phyloP scores from a whole-genome alignment of 1,140 invertebrate species.

The Diachasma alloeum region DNA sequence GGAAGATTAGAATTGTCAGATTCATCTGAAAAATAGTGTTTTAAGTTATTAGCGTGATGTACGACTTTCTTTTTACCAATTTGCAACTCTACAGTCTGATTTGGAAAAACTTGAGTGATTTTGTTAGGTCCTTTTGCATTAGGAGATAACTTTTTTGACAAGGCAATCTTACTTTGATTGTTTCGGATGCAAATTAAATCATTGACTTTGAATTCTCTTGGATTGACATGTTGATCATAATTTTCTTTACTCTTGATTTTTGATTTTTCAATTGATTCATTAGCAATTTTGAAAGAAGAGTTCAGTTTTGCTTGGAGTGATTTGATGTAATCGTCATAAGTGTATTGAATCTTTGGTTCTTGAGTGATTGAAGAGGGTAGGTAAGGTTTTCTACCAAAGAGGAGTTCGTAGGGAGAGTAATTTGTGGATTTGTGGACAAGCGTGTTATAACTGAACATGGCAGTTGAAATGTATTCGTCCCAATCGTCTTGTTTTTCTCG shows the following conservation, averaged over 20 bases:
- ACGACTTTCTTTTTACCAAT: constrained; percentile 23
- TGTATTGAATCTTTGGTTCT: too few relatives aligned
- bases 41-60: constrained; percentile 36
- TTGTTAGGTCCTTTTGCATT: constrained; percentile 43
- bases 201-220: neutral
- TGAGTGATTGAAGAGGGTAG: too few relatives aligned
- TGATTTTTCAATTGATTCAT: neutral
- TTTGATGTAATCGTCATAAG: too few relatives aligned
- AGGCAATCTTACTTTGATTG: too few relatives aligned
- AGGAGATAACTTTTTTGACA: constrained; percentile 19
- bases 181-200: neutral
- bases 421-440: too few relatives aligned
- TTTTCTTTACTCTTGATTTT: constrained; percentile 4
- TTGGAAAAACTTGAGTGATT: constrained; percentile 47
- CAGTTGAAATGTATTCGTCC: too few relatives aligned
- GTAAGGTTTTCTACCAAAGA: too few relatives aligned
- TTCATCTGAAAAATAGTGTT: constrained; percentile 30
- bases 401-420: too few relatives aligned
- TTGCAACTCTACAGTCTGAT: constrained; percentile 37
- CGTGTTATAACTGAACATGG: too few relatives aligned
- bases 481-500: too few relatives aligned
- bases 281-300: neutral
- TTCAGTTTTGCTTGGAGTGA: too few relatives aligned
- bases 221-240: neutral
- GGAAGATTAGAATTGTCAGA: constrained; percentile 13